Conservation (phyloP, 1,140 invertebrate species). For the Trachymyrmex cornetzi region DNA sequence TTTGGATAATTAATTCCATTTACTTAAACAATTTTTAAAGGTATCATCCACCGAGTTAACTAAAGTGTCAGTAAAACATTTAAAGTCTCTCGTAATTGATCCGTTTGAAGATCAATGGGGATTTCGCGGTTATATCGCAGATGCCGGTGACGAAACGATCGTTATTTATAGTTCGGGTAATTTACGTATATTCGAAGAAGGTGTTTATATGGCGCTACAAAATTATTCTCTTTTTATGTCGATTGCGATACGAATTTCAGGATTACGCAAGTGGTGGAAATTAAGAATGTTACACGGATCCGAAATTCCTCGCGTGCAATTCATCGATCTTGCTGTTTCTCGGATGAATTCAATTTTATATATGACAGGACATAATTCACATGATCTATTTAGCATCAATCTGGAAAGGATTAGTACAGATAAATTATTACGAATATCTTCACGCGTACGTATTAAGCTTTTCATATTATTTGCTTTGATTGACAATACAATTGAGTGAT, state of each 20-base stretch:
- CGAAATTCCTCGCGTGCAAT: slow-evolving; percentile 62
- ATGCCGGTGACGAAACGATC: slow-evolving; percentile 76
- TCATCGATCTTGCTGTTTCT: slow-evolving; percentile 74
- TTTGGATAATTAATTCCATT: not conserved
- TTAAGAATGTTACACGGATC: slow-evolving; percentile 61
- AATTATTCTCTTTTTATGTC: slow-evolving; percentile 4
- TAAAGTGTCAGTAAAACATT: slow-evolving; percentile 56
- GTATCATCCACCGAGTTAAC: slow-evolving; percentile 44
- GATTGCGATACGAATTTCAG: slow-evolving; percentile 45
- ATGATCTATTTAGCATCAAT: slow-evolving; percentile 73
- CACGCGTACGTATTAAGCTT: not conserved
- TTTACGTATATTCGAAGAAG: not conserved
- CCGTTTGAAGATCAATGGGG: slow-evolving; percentile 56
- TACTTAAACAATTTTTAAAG: slow-evolving; percentile 2
- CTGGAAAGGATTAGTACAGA: slow-evolving; percentile 54
- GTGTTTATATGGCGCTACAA: not conserved
- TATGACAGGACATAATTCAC: slow-evolving; percentile 67
- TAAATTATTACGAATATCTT: not conserved
- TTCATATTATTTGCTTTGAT: not conserved
- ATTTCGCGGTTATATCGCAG: slow-evolving; percentile 68
- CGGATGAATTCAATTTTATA: slow-evolving; percentile 67
- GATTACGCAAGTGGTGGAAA: slow-evolving; percentile 73
- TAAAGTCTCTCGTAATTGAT: slow-evolving; percentile 72
- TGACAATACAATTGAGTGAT: too few species aligned
- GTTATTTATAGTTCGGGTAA: slow-evolving; percentile 71